These are phyloP conservation scores for Paratilapia polleni DNA, from an alignment of 2,113 vertebrate species.

Conservation along the genomic window DNA sequence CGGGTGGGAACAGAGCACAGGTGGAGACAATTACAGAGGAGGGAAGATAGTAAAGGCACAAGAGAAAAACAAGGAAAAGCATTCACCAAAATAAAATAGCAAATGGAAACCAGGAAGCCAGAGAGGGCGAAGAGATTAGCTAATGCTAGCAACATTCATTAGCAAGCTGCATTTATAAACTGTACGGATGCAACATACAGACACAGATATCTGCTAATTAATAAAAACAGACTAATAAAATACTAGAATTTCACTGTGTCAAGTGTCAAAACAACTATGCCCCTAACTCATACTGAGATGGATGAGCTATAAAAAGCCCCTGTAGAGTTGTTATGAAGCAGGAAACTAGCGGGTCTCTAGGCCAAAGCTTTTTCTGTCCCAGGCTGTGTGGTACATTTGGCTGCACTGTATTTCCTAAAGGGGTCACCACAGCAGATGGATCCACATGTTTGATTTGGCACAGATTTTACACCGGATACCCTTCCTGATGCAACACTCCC, in stretches of 20 bases:
- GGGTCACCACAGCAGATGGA: no score
- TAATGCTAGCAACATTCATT: not conserved
- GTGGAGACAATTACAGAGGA: not conserved
- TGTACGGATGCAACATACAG: not conserved
- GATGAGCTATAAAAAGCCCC: no score
- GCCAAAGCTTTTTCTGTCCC: not conserved
- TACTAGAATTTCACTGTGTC: no score
- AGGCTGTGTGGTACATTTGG: not conserved
- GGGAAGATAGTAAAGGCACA: not conserved
- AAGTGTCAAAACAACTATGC: not conserved
- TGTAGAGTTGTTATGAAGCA: not conserved
- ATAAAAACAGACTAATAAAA: no score
- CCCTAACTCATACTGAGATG: not conserved
- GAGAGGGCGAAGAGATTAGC: not conserved
- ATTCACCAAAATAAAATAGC: not conserved
- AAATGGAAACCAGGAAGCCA: not conserved
- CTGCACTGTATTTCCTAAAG: no score
- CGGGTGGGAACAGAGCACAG: fast-evolving
- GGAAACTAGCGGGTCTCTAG: not conserved
- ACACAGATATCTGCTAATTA: not conserved
- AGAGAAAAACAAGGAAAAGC: not conserved
- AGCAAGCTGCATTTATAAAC: not conserved
- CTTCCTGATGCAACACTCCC: no score
- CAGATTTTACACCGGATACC: no score
- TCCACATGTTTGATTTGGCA: no score